Conservation (phyloP, 1,140 invertebrate genomes). For the Popillia japonica region DNA sequence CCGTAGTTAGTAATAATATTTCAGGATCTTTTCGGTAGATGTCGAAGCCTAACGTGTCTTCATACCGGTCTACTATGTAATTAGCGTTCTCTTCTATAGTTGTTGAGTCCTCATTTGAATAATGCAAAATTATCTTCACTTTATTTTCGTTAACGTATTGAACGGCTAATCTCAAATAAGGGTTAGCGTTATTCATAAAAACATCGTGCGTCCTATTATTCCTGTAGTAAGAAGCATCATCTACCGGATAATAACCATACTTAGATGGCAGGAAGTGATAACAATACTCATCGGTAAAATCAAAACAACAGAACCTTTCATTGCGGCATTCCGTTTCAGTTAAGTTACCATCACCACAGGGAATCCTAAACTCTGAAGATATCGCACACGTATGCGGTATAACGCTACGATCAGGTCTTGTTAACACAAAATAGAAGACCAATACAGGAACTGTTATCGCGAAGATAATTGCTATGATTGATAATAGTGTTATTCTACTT, state of each 20-base stretch:
- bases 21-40: conserved; percentile 43
- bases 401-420: neutral
- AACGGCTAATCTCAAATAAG: conserved; percentile 34
- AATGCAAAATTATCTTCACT: conserved; percentile 41
- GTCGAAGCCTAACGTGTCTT: conserved; percentile 42
- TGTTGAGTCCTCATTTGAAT: neutral
- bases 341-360: conserved; percentile 50
- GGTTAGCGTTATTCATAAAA: conserved; percentile 17
- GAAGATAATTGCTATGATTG: neutral
- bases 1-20: conserved; percentile 55
- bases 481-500: neutral
- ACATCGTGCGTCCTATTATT: conserved; percentile 23
- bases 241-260: conserved; percentile 44
- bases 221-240: conserved; percentile 21
- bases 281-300: conserved; percentile 47
- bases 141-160: conserved; percentile 39
- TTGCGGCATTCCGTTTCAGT: conserved; percentile 44
- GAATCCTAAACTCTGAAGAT: conserved; percentile 44
- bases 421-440: neutral
- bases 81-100: neutral
- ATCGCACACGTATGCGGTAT: neutral
- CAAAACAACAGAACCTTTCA: conserved; percentile 51
- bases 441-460: conserved; percentile 7
- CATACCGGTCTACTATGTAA: conserved; percentile 40
- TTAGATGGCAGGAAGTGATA: conserved; percentile 54